Percentiles rank a stretch among this genome's conserved stretches.
Evolutionary conservation across 2,113 vertebrate species (phyloP).

Genomic region (Boulengeromyrus knoepffleri): DNA sequence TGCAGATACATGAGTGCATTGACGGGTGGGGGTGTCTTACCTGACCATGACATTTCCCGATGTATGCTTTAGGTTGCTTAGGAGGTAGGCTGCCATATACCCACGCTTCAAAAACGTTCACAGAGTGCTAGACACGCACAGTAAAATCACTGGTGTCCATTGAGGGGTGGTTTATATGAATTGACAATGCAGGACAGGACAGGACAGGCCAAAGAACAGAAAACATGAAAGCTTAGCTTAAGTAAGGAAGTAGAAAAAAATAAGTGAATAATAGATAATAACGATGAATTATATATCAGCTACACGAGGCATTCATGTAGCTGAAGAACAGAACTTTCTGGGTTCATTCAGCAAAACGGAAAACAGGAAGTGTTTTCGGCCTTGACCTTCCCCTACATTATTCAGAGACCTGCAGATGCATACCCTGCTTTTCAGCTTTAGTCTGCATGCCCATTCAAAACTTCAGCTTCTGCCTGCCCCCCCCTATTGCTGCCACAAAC

Average conservation of each 20-base stretch:
- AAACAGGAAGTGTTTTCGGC: neutral
- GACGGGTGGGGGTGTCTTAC: neutral
- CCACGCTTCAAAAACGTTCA: constrained; percentile 52
- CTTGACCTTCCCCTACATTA: constrained; percentile 31
- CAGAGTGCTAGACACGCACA: constrained; percentile 30
- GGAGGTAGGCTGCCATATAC: constrained; percentile 46
- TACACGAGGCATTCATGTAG: constrained; percentile 45
- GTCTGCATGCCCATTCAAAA: constrained; percentile 34
- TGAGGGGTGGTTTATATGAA: constrained; percentile 16
- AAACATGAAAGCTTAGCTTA: constrained; percentile 31
- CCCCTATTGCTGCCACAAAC: neutral
- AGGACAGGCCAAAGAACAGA: constrained; percentile 7
- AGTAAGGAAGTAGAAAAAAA: constrained; percentile 45
- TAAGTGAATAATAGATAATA: constrained; percentile 57
- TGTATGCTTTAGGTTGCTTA: constrained; percentile 45
- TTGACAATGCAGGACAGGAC: neutral
- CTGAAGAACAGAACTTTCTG: constrained; percentile 26
- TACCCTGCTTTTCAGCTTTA: constrained; percentile 25
- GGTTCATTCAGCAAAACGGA: constrained; percentile 43
- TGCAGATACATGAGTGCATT: neutral
- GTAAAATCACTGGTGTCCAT: neutral
- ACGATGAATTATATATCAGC: constrained; percentile 41
- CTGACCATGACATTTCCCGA: constrained; percentile 28
- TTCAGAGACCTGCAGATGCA: constrained; percentile 36
- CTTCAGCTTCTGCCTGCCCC: constrained; percentile 8